Percentiles rank a stretch among this genome's conserved stretches.
Evolutionary conservation across 2,113 vertebrate species (phyloP).

Genomic region (Zosterops borbonicus): DNA sequence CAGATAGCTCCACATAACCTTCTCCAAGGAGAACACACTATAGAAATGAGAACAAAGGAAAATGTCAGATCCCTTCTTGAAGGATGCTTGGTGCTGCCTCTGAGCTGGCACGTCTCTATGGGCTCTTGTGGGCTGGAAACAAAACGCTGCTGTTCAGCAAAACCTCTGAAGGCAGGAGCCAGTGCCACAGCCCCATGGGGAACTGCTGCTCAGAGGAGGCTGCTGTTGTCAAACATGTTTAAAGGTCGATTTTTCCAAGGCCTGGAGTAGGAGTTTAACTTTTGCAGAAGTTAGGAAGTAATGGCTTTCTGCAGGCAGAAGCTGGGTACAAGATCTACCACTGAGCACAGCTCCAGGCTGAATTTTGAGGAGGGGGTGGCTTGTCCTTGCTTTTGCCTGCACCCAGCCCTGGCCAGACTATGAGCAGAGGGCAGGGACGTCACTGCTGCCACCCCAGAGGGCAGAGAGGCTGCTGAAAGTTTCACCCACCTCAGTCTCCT

Average conservation of each 20-base stretch:
- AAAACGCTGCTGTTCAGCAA: conserved; percentile 58
- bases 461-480: neutral
- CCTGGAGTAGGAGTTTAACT: neutral
- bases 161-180: neutral
- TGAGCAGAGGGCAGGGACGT: neutral
- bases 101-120: conserved; percentile 55
- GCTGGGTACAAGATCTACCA: neutral
- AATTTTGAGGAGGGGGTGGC: neutral
- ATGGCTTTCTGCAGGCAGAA: neutral
- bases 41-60: conserved; percentile 55
- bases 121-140: conserved; percentile 60
- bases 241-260: neutral
- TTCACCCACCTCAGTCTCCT: neutral
- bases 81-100: neutral
- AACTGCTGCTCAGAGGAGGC: neutral
- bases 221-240: neutral
- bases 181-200: neutral
- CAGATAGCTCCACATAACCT: conserved; percentile 55
- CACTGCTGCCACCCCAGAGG: neutral
- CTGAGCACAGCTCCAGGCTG: neutral
- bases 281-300: neutral
- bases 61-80: conserved; percentile 41
- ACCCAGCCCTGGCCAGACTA: neutral
- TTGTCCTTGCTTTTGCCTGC: neutral
- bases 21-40: neutral